Evolutionary conservation across 1,140 invertebrate genomes (phyloP), one percentile per base, ranked within the genome.

Genomic region (Rhyacophila brunnea): DNA sequence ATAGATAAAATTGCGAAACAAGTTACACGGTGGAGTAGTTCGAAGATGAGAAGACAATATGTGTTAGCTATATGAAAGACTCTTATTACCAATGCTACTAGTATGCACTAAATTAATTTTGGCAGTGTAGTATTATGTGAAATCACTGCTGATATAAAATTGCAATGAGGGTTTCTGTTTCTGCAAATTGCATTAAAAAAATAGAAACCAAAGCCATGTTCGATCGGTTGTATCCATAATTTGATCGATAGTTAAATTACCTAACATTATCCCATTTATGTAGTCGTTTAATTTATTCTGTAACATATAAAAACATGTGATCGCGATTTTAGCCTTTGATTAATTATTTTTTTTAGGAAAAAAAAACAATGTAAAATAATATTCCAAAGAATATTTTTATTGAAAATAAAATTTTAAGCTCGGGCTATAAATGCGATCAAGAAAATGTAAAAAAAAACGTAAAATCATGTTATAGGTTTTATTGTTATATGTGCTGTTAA

Each of bases 391-490:
- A 17, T 17, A 45, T 45, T 45, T 17, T 45, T 13, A 40, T 15
- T n/a, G 15, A 40, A 40, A 45, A 17, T 19, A 45, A 45, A 15
- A 11, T 45, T 45, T 19, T 15, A n/a, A 45, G 18, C n/a, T 11
- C 10, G 10, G 18, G 18, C n/a, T 19, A 2, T 10, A 10, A 20
- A 5, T 19, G 4, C 17, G 13, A 45, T 19, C 43, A 11, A 45
- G 17, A 45, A 45, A 45, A 17, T 45, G 10, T 17, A 28, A 45
- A 45, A 45, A 45, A 45, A 45, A 45, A 20, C 13, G 43, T 45
- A 45, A 45, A 45, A 45, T 45, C 43, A 17, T 45, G 17, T 45
- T 45, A 45, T 45, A 45, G 43, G 43, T 45, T 45, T 45, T 11
- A 45, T 45, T 45, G 43, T 45, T 45, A 15, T 45, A 45, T 17